These are phyloP conservation scores for Cerceris ruficornis DNA, from an alignment of 2,888 invertebrate species.

Conservation along the genomic window DNA sequence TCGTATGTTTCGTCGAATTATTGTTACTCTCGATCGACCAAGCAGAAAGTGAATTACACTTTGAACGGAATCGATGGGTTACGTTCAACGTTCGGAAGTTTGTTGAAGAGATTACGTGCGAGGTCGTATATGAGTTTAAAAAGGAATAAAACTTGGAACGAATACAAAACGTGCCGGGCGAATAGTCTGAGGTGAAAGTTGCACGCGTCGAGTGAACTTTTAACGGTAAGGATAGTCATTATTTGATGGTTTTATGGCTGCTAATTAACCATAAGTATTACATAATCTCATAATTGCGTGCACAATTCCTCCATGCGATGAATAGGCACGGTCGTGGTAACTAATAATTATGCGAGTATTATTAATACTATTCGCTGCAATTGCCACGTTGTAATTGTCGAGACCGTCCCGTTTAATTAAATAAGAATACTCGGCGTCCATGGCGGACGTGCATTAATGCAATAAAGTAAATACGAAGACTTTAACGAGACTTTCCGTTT, in stretches of 20 bases:
- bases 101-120: background rate
- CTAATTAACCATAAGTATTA: slow-evolving; percentile 1
- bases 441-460: background rate
- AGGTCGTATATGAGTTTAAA: background rate
- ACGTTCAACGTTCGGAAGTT: background rate
- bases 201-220: slow-evolving; percentile 1
- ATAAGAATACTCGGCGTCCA: background rate
- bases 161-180: background rate
- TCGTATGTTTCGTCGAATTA: background rate
- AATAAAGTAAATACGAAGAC: background rate
- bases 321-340: background rate
- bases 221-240: background rate
- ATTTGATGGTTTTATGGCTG: background rate
- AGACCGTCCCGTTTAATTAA: slow-evolving; percentile 1
- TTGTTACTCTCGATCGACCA: background rate
- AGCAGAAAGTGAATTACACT: background rate
- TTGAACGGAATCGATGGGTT: background rate
- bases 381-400: background rate
- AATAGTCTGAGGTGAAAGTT: slow-evolving; percentile 6
- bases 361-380: slow-evolving; percentile 1
- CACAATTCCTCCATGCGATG: slow-evolving; percentile 1
- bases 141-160: background rate
- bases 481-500: too few species aligned
- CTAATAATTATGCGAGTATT: slow-evolving; percentile 1
- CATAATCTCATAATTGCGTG: background rate